Conservation (phyloP, 2,888 invertebrate species). For the Limnephilus lunatus region DNA sequence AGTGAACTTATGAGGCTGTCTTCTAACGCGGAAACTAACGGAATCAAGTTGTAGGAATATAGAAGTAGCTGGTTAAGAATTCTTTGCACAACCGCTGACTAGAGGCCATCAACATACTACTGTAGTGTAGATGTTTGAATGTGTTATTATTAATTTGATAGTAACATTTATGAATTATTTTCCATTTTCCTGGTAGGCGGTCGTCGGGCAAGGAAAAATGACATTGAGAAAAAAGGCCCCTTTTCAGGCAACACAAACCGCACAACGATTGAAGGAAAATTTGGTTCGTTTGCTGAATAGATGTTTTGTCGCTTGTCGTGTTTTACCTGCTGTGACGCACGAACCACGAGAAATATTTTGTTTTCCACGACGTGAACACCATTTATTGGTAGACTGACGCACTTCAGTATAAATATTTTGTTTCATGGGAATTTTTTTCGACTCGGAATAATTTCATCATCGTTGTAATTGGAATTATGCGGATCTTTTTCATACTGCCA, state of each 20-base stretch:
- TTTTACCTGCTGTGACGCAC: neutral
- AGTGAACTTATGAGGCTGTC: neutral
- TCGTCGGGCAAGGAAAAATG: neutral
- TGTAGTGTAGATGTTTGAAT: neutral
- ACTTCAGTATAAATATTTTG: slow-evolving; percentile 19
- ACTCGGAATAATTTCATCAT: slow-evolving; percentile 32
- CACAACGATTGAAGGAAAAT: neutral
- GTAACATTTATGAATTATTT: neutral
- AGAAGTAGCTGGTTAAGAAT: neutral
- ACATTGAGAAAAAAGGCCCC: neutral
- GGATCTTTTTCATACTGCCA: slow-evolving; percentile 23
- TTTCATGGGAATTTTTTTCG: neutral
- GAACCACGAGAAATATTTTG: neutral
- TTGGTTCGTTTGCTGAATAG: neutral
- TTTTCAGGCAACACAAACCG: neutral
- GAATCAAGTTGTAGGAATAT: neutral
- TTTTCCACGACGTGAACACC: neutral
- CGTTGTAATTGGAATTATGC: slow-evolving; percentile 41
- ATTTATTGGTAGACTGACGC: neutral
- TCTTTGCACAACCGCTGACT: neutral
- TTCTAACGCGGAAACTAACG: slow-evolving; percentile 9
- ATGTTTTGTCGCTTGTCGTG: neutral
- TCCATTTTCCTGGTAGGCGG: neutral
- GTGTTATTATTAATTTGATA: neutral
- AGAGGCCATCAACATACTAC: neutral